These are phyloP conservation scores for Styela plicata DNA, from an alignment of 23 tunicate genomes.

Conservation along the genomic window DNA sequence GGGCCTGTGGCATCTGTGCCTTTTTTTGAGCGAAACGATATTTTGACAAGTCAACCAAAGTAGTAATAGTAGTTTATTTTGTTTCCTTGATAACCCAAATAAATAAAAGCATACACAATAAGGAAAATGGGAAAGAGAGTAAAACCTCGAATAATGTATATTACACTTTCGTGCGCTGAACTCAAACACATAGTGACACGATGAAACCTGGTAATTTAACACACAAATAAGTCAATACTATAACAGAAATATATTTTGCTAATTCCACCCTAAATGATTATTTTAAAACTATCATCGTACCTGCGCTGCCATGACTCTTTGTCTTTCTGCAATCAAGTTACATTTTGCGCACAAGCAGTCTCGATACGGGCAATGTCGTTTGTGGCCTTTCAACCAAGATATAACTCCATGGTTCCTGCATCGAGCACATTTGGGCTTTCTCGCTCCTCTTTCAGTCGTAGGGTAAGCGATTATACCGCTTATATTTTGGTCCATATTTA, in stretches of 20 bases:
- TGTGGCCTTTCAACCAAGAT: slow-evolving; percentile 97
- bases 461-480: slow-evolving; percentile 74
- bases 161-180: no score
- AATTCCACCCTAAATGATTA: background rate
- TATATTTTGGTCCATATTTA: slow-evolving; percentile 24
- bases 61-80: no score
- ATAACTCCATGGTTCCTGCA: slow-evolving; percentile 97
- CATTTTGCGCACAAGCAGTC: slow-evolving; percentile 95
- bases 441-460: slow-evolving; percentile 82
- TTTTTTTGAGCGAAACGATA: no score
- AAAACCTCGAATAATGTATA: no score
- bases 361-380: slow-evolving; percentile 74
- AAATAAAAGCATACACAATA: no score
- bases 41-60: no score
- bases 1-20: no score
- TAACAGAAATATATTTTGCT: background rate
- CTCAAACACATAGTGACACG: no score
- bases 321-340: slow-evolving; percentile 86
- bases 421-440: slow-evolving; percentile 98
- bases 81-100: no score
- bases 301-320: slow-evolving; percentile 98
- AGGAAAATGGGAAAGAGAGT: no score
- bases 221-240: no score
- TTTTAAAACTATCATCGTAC: slow-evolving; percentile 14
- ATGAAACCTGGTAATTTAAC: no score